Conservation (phyloP, 1,140 invertebrate species). For the Solen grandis region DNA sequence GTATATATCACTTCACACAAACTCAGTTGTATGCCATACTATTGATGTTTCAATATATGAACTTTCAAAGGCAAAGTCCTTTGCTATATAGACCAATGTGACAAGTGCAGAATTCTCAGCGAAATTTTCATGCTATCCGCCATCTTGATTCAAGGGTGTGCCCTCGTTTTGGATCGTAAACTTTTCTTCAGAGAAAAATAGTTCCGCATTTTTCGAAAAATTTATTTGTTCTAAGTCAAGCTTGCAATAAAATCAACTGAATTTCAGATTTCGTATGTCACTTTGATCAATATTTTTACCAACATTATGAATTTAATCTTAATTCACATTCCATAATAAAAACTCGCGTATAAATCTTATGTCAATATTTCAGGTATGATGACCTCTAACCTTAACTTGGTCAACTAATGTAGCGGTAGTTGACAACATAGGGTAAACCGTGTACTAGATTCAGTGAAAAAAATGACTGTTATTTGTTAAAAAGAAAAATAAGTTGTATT, state of each 20-base stretch:
- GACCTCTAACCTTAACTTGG: neutral
- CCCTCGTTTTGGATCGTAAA: conserved; percentile 58
- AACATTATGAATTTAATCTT: too few relatives aligned
- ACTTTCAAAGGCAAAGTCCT: neutral
- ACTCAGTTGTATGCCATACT: neutral
- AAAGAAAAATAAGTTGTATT: too few relatives aligned
- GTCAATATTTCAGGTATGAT: neutral
- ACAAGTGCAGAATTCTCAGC: too few relatives aligned
- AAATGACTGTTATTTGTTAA: too few relatives aligned
- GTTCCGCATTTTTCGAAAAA: neutral
- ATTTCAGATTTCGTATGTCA: too few relatives aligned
- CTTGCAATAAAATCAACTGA: too few relatives aligned
- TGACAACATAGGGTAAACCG: too few relatives aligned
- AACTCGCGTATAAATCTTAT: neutral
- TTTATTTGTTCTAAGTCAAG: neutral
- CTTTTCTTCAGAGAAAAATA: conserved; percentile 26
- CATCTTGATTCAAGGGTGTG: conserved; percentile 60
- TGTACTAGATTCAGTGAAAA: too few relatives aligned
- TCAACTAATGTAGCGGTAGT: too few relatives aligned
- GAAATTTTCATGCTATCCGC: conserved; percentile 45
- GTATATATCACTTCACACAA: neutral
- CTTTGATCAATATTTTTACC: too few relatives aligned
- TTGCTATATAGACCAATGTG: neutral
- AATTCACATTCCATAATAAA: too few relatives aligned
- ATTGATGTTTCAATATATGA: neutral